phyloP scores from a whole-genome alignment of 2,113 vertebrate species.

The Tamias sibiricus region DNA sequence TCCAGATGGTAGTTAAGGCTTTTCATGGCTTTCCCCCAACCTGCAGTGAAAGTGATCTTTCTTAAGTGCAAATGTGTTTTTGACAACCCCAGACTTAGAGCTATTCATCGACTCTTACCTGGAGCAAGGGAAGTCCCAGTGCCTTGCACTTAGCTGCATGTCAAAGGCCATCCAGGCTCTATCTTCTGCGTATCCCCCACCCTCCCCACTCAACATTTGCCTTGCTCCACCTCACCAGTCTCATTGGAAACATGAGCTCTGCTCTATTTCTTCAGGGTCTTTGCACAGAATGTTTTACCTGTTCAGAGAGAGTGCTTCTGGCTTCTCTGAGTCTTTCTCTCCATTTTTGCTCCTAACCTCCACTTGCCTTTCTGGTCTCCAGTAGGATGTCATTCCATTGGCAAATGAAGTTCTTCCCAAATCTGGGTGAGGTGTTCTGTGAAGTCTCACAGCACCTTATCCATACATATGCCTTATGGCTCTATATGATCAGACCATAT shows the following conservation, averaged over 20 bases:
- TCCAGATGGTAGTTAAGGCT: background rate
- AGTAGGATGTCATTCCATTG: background rate
- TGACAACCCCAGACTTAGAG: background rate
- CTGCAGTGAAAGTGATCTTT: background rate
- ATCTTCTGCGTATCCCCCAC: no score
- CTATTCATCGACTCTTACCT: background rate
- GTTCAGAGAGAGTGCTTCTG: background rate
- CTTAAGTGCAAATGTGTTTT: background rate
- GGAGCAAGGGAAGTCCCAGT: background rate
- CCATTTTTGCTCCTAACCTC: background rate
- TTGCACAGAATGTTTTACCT: background rate
- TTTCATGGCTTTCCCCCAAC: background rate
- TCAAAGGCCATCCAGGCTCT: fast-evolving
- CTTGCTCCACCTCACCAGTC: background rate
- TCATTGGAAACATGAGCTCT: background rate
- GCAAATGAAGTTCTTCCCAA: background rate
- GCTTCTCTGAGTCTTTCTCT: background rate
- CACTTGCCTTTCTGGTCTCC: background rate
- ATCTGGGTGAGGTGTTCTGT: background rate
- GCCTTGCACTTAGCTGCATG: background rate
- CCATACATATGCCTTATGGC: fast-evolving
- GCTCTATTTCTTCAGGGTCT: background rate
- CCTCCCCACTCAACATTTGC: background rate
- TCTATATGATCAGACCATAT: background rate
- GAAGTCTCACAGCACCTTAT: background rate